These are phyloP conservation scores for Mus spicilegus DNA, from an alignment of 2,113 vertebrate species.

Conservation along the genomic window DNA sequence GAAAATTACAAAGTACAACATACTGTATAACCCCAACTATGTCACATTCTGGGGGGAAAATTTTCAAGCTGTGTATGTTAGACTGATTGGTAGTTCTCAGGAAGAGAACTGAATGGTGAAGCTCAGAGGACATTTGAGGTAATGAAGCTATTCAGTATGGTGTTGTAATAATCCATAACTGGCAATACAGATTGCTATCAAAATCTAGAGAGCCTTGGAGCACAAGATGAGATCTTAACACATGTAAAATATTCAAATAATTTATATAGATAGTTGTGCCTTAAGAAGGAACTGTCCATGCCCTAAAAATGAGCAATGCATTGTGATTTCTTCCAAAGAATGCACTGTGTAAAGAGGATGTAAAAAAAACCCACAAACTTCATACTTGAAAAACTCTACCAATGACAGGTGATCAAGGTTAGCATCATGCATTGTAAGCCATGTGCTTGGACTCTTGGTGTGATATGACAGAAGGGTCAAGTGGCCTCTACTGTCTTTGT, in stretches of 20 bases:
- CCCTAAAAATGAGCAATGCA: not conserved
- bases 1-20: not conserved
- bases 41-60: not conserved
- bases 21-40: not conserved
- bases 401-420: not conserved
- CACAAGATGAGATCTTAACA: not conserved
- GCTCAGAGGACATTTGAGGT: not conserved
- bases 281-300: not conserved
- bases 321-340: not conserved
- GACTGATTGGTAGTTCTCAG: not conserved
- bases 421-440: not conserved
- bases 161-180: not conserved
- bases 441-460: not conserved
- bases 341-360: not conserved
- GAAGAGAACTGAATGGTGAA: not conserved
- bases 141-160: not conserved
- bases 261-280: not conserved
- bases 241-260: not conserved
- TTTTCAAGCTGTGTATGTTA: not conserved
- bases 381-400: not conserved
- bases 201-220: not conserved
- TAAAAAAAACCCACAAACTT: not conserved
- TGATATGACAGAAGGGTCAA: not conserved
- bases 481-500: not conserved
- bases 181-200: not conserved